Base-by-base conservation (phyloP, 2,888 invertebrate genomes). In the Nysson spinosus region DNA sequence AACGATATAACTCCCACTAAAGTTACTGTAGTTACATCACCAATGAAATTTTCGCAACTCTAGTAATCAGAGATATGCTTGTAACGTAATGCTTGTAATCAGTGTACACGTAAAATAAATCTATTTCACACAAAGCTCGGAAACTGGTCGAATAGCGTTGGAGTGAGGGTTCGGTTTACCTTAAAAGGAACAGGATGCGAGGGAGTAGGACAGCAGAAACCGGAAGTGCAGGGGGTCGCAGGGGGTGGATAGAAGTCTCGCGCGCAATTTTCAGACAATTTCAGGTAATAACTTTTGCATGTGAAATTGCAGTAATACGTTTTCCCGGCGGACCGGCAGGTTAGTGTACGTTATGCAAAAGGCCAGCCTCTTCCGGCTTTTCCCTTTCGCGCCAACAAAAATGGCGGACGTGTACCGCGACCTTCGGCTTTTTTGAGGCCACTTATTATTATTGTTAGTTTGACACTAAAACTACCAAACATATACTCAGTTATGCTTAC, bases 281-380 rank as follows among this genome's bases (percentile, higher is more conserved):
- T 83, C 70, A 69, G 78, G 75, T 83, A 85, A 85, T 85, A 84
- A 84, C 77, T 84, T 85, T 83, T 81, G 81, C 84, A 84, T 81
- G 80, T 72, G 72, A 83, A 84, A 84, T 83, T 83, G 79, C 82
- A 70, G 81, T 83, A 82, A 81, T 81, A 80, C 80, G 77, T 79
- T 82, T 75, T 76, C 67, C 52, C 58, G 24, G 28, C 42, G 58
- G 69, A 47, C 49, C 37, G 46, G 72, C 49, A 64, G 68, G 63
- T 67, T 42, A 52, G 57, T 65, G 43, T 56, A 69, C 56, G 67
- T 75, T 71, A 74, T 75, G 76, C 76, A 77, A 77, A n/a, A 79
- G 64, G 68, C 51, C 70, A 62, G 46, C 42, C 58, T 44, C 57
- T 49, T 43, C 30, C 40, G 34, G 50, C 24, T 28, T 64, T 49